Conservation (phyloP, 2,888 invertebrate genomes). For the Epinotia ramella region DNA sequence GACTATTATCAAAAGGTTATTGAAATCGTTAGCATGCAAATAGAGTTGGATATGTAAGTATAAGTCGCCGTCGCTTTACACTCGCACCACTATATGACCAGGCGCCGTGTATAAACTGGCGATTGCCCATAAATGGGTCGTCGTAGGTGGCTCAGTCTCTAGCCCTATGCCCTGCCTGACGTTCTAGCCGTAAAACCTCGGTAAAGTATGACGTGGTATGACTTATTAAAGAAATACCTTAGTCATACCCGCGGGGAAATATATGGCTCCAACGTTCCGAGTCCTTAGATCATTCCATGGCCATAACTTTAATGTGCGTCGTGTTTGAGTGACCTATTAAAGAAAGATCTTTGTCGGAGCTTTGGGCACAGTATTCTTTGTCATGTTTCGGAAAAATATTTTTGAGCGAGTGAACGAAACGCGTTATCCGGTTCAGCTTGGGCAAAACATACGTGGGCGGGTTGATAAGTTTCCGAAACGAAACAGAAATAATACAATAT, state of each 20-base stretch:
- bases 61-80: slow-evolving; percentile 13
- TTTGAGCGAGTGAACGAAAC: no score
- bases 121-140: slow-evolving; percentile 32
- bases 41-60: neutral
- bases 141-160: slow-evolving; percentile 36
- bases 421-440: no score
- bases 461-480: no score
- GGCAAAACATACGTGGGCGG: no score
- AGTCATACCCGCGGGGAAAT: slow-evolving; percentile 22
- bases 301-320: slow-evolving; percentile 8
- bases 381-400: neutral
- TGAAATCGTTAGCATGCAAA: neutral
- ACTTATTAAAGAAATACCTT: slow-evolving; percentile 39
- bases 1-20: neutral
- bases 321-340: slow-evolving; percentile 19
- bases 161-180: slow-evolving; percentile 22
- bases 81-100: slow-evolving; percentile 12
- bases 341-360: neutral
- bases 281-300: slow-evolving; percentile 19
- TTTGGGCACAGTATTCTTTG: neutral
- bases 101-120: slow-evolving; percentile 27
- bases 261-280: slow-evolving; percentile 1
- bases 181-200: slow-evolving; percentile 15
- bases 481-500: no score
- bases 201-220: slow-evolving; percentile 23